Evolutionary conservation across 2,113 vertebrate species (phyloP).

Genomic region (Lampris megalopsis): DNA sequence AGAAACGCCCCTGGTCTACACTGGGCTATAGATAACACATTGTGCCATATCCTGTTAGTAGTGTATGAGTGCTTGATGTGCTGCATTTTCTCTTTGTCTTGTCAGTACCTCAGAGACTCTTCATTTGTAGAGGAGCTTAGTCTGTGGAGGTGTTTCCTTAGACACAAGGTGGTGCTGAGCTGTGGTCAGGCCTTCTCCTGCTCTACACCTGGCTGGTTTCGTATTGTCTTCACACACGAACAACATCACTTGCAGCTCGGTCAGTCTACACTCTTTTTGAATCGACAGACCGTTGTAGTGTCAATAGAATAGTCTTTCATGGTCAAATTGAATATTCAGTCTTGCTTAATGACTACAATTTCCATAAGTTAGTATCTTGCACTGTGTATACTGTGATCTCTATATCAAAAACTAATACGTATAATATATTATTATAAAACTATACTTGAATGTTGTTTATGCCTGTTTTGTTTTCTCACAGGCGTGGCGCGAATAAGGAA

Average conservation of each 20-base stretch:
- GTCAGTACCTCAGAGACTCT: constrained; percentile 86
- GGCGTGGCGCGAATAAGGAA: constrained; percentile 88
- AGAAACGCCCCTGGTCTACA: too few relatives aligned
- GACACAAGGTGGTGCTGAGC: constrained; percentile 89
- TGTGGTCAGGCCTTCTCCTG: constrained; percentile 90
- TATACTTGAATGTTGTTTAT: not conserved
- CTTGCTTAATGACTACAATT: too few relatives aligned
- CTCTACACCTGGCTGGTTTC: constrained; percentile 93
- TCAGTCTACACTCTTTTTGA: constrained; percentile 66
- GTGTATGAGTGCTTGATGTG: not conserved
- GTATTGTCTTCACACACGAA: constrained; percentile 90
- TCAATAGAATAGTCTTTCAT: too few relatives aligned
- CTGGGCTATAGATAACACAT: too few relatives aligned
- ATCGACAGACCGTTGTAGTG: too few relatives aligned
- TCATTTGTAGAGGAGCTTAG: constrained; percentile 90
- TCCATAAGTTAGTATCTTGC: too few relatives aligned
- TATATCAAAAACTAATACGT: too few relatives aligned
- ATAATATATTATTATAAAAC: too few relatives aligned
- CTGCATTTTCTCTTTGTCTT: not conserved
- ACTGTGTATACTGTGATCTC: too few relatives aligned
- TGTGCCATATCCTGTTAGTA: too few relatives aligned
- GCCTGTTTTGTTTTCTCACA: constrained; percentile 64
- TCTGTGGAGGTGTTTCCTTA: constrained; percentile 89
- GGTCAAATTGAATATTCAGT: too few relatives aligned
- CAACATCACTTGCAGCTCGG: constrained; percentile 86